Evolutionary conservation across 1,140 invertebrate species (phyloP), one percentile per base, ranked within the genome.

Genomic region (Caerostris extrusa): DNA sequence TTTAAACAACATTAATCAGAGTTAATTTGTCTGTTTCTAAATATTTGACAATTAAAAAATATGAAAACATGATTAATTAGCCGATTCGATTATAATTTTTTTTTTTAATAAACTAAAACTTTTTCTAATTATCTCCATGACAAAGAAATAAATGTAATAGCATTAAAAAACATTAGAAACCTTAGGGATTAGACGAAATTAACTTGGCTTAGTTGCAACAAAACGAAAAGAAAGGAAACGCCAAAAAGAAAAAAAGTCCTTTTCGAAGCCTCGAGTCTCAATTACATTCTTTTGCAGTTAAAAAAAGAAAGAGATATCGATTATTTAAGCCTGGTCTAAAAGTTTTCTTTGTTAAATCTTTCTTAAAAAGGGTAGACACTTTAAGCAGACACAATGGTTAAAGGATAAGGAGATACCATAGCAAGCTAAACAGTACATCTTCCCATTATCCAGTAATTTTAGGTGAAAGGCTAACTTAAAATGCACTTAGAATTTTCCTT

Each of bases 321-420:
- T 88, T 88, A 55, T 88, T 88, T 64, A 64, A 61, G 61, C 86
- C 17, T 5, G 50, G 60, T 34, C 86, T 88, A 64, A 88, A 88
- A 53, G 86, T n/a, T 64, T 55, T 34, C 86, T 64, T 88, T 88
- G 86, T 88, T 67, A 64, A 64, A 53, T 53, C 34, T 64, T 64
- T 81, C n/a, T 85, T 58, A 60, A 34, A 58, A 14, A 85, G 55
- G 58, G 58, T 67, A 85, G 34, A 50, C 71, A 77, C 71, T 77
- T 77, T 77, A 77, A 77, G 53, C 7, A 77, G 71, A 77, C 71
- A 77, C 71, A 77, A 77, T 77, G 71, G 71, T 53, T 77, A 77
- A 50, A 50, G 61, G 71, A 77, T 77, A 77, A 77, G 71, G 50
- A 50, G 50, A 53, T 53, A 53, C 34, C 71, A 50, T 12, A 77